Evolutionary conservation across 1,140 invertebrate genomes (phyloP).

Genomic region (Anthonomus grandis): DNA sequence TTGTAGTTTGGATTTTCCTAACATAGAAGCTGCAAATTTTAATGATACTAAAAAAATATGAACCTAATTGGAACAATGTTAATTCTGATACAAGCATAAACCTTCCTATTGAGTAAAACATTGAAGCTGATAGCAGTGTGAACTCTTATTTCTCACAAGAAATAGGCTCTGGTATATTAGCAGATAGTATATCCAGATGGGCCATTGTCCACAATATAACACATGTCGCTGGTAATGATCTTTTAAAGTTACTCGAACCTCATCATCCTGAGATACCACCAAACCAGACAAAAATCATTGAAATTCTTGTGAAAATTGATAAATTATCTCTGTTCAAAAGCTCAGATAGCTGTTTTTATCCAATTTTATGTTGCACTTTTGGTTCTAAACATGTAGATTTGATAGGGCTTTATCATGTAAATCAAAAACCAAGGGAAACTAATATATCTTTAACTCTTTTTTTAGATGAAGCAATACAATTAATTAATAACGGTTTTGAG

Average conservation of each 20-base stretch:
- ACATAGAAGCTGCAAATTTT: no score
- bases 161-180: no score
- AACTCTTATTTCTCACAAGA: no score
- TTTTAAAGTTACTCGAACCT: slow-evolving; percentile 1
- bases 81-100: no score
- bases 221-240: slow-evolving; percentile 1
- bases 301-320: slow-evolving; percentile 15
- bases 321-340: slow-evolving; percentile 7
- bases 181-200: no score
- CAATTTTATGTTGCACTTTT: not conserved
- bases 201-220: slow-evolving; percentile 5
- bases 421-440: not conserved
- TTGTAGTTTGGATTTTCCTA: no score
- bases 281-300: not conserved
- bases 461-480: not conserved
- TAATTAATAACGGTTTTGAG: not conserved
- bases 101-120: no score
- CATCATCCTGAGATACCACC: slow-evolving; percentile 1
- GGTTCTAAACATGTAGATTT: not conserved
- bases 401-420: not conserved
- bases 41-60: no score
- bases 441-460: not conserved
- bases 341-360: slow-evolving; percentile 10
- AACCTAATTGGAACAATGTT: no score
- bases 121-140: no score